A percentile compares a stretch with the other conserved stretches of the same genome.
Evolutionary conservation across 64 coral and sea anemone genomes (phyloP).

Genomic region (Anthopleura sola): DNA sequence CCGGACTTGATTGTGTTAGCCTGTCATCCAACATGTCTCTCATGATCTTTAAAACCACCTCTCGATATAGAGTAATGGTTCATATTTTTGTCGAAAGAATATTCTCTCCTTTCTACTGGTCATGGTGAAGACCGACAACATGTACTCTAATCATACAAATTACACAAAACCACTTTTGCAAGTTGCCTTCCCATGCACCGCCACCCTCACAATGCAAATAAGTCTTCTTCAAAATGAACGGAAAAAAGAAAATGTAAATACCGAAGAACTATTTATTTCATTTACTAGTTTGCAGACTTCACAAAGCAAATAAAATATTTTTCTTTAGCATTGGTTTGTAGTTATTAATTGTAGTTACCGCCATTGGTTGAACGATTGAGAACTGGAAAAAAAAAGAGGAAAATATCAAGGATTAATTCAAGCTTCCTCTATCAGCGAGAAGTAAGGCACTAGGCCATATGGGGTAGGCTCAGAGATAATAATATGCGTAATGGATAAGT

Average conservation of each 20-base stretch:
- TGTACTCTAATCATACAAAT: too few relatives aligned
- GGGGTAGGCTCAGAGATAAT: too few relatives aligned
- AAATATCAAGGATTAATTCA: neutral
- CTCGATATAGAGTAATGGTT: too few relatives aligned
- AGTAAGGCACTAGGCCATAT: too few relatives aligned
- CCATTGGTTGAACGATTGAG: conserved; percentile 17
- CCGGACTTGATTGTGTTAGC: neutral
- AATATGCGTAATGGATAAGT: too few relatives aligned
- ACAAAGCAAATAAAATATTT: neutral
- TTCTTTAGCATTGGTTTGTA: neutral
- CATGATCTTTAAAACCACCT: too few relatives aligned
- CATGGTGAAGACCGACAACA: too few relatives aligned
- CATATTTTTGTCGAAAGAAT: too few relatives aligned
- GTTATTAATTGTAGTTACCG: neutral
- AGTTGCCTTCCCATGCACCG: too few relatives aligned
- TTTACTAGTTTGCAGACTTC: neutral
- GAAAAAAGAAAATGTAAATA: neutral
- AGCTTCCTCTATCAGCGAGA: too few relatives aligned
- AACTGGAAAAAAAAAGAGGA: conserved; percentile 11
- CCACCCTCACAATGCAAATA: neutral
- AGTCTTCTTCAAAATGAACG: neutral
- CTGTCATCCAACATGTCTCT: neutral
- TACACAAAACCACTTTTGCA: too few relatives aligned
- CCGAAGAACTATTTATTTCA: neutral
- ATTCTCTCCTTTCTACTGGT: too few relatives aligned